Evolutionary conservation across 2,113 vertebrate species (phyloP).

Genomic region (Gavia stellata): DNA sequence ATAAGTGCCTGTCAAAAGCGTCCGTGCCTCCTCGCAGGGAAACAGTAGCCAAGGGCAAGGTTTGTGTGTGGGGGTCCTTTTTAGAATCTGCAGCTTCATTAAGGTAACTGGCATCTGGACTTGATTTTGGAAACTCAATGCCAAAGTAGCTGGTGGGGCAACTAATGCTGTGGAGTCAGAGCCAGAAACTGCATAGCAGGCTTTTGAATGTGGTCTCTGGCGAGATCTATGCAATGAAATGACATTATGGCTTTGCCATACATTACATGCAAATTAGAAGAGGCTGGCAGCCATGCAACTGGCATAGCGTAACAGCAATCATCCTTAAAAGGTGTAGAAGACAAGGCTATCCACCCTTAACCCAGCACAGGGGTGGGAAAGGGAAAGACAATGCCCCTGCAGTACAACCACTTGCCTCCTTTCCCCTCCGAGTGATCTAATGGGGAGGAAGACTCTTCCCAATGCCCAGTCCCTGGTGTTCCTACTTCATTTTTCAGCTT

Average conservation of each 20-base stretch:
- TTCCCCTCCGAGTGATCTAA: background rate
- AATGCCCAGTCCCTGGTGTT: background rate
- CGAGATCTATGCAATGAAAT: background rate
- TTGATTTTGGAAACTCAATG: background rate
- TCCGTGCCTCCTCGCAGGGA: background rate
- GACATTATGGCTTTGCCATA: slow-evolving; percentile 28
- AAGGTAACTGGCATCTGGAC: background rate
- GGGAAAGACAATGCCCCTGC: background rate
- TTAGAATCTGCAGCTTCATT: slow-evolving; percentile 7
- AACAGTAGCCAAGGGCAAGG: background rate
- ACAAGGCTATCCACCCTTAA: background rate
- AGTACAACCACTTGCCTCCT: background rate
- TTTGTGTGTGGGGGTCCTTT: background rate
- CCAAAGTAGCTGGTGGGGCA: slow-evolving; percentile 1
- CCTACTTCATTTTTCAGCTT: background rate
- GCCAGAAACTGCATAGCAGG: background rate
- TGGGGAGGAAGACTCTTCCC: background rate
- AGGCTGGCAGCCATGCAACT: slow-evolving; percentile 16
- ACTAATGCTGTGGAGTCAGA: background rate
- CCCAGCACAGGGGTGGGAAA: background rate
- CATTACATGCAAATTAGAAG: slow-evolving; percentile 36
- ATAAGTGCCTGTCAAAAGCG: background rate
- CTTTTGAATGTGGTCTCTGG: background rate
- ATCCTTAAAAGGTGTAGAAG: background rate
- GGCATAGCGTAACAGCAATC: background rate